Conservation (phyloP, 2,113 vertebrate genomes). For the Montifringilla adamsi region DNA sequence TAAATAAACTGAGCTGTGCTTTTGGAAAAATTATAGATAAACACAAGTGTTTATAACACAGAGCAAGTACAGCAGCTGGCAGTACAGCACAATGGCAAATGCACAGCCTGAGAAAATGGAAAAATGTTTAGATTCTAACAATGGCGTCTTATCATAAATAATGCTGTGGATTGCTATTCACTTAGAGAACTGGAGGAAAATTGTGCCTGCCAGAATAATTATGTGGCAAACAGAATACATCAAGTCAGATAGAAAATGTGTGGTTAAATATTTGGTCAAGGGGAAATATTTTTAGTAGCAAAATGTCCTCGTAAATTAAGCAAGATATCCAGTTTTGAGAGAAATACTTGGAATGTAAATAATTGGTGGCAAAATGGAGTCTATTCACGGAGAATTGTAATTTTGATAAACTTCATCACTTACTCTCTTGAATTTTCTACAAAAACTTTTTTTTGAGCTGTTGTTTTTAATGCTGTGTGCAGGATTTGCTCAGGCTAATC, state of each 20-base stretch:
- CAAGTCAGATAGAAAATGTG: conserved; percentile 23
- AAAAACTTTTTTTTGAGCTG: background rate
- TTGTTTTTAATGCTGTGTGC: background rate
- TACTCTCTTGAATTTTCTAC: background rate
- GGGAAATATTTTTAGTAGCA: conserved; percentile 24
- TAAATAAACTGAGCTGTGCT: background rate
- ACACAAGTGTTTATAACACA: background rate
- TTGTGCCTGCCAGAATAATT: background rate
- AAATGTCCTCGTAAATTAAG: background rate
- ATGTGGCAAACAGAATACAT: background rate
- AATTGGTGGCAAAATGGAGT: background rate
- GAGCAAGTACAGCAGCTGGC: conserved; percentile 20
- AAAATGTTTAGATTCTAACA: conserved; percentile 6
- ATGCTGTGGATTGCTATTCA: background rate
- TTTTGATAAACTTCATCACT: background rate
- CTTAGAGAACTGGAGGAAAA: background rate
- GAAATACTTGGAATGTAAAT: background rate
- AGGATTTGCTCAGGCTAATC: background rate
- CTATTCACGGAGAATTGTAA: background rate
- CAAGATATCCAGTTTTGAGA: background rate
- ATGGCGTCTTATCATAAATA: conserved; percentile 4
- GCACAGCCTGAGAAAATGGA: background rate
- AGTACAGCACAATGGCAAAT: background rate
- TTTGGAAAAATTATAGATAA: background rate
- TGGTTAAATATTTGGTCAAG: conserved; percentile 20